Percentiles rank a stretch among this genome's conserved stretches.
These are phyloP conservation scores for Lycaena phlaeas DNA, from an alignment of 2,888 invertebrate species.

Conservation along the genomic window DNA sequence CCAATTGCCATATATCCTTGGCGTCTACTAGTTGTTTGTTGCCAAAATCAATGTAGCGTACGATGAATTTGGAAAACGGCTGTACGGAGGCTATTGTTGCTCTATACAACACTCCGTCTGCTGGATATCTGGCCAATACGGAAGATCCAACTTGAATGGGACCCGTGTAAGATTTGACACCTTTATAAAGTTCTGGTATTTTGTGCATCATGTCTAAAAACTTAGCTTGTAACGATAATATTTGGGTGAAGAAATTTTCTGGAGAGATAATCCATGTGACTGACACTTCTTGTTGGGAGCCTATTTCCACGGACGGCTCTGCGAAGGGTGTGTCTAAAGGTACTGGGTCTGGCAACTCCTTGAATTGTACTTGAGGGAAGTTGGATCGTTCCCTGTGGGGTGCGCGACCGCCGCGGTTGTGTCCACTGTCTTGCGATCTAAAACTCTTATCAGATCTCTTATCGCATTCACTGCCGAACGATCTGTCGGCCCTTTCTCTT, in stretches of 20 bases:
- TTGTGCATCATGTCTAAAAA: slow-evolving; percentile 80
- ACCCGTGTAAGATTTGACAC: slow-evolving; percentile 49
- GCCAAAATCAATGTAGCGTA: slow-evolving; percentile 84
- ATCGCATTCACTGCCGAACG: slow-evolving; percentile 39
- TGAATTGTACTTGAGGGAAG: slow-evolving; percentile 46
- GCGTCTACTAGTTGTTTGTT: slow-evolving; percentile 77
- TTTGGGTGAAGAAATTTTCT: slow-evolving; percentile 78
- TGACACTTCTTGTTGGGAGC: slow-evolving; percentile 70
- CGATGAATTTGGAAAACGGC: slow-evolving; percentile 74
- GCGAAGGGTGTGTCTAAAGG: slow-evolving; percentile 59
- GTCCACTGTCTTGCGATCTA: slow-evolving; percentile 36
- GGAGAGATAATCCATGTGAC: slow-evolving; percentile 86
- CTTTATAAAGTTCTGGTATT: slow-evolving; percentile 78
- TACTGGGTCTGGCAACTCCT: slow-evolving; percentile 56
- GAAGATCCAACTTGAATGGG: slow-evolving; percentile 73
- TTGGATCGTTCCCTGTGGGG: slow-evolving; percentile 42
- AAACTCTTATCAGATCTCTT: slow-evolving; percentile 42
- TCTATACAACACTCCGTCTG: slow-evolving; percentile 81
- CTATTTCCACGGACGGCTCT: slow-evolving; percentile 57
- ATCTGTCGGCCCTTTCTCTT: slow-evolving; percentile 47
- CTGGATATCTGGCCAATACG: slow-evolving; percentile 79
- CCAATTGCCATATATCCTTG: slow-evolving; percentile 79
- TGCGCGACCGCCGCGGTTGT: slow-evolving; percentile 32
- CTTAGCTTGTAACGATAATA: slow-evolving; percentile 59
- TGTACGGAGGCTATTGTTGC: slow-evolving; percentile 76